Base-by-base conservation (phyloP, 1,140 invertebrate species). In the Tachypleus tridentatus region DNA sequence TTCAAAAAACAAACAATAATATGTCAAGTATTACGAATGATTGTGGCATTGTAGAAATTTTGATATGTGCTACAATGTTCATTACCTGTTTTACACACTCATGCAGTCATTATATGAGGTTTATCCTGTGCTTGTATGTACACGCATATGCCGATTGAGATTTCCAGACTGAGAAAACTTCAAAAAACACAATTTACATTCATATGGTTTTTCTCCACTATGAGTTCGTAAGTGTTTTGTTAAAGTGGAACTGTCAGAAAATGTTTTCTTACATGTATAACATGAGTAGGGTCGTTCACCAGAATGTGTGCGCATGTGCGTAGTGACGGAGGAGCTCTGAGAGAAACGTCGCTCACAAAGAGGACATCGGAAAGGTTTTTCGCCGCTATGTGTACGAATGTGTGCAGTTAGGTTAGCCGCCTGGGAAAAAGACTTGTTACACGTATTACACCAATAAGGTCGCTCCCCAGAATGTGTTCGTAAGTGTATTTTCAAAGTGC, bases 151-250 rank as follows among this genome's bases (percentile, higher is more conserved):
- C 73, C 97, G 84, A 80, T 99, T 98, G 47, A 98, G 82, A 79
- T 98, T 99, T 58, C 97, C 96, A 59, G 93, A 97, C 76, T 99
- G 96, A 5, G 93, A 97, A 77, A 99, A 98, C 72, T 91, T 84
- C 53, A 95, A 81, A 64, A 92, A 80, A 78, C 93, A 97, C 7
- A 94, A 82, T 61, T 90, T 85, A 75, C 94, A 97, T 63, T 88
- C 84, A 77, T 90, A 93, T 66, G 96, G 91, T 73, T 93, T 89
- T 51, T 96, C 91, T 54, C 96, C 96, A 53, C 88, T 93, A 77
- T 98, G 94, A 74, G 97, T 97, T 71, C 93, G 80, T 57, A 97
- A 79, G 79, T 74, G 71, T 77, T 97, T 97, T 48, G 94, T 98
- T 51, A 98, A 78, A 0, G 94, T 98, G 49, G 93, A 97, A 71